phyloP scores from a whole-genome alignment of 2,797 vertebrate species.

The Siniperca scherzeri region DNA sequence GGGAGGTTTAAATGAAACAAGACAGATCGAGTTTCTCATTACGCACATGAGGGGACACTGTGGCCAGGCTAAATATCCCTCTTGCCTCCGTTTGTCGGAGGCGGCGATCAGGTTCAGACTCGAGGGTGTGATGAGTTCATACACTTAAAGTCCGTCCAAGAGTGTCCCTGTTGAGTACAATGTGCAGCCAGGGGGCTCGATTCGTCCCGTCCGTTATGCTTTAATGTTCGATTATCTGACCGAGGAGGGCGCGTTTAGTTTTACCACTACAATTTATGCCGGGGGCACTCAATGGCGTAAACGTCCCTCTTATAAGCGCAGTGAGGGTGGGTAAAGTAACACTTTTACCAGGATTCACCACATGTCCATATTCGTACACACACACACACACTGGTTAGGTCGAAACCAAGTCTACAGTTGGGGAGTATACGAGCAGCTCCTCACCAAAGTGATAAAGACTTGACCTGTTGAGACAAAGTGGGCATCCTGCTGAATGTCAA shows the following conservation, averaged over 20 bases:
- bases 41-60: not conserved
- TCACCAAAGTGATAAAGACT: not conserved
- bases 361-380: not conserved
- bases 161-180: not conserved
- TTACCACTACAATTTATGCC: not conserved
- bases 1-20: not conserved
- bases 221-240: not conserved
- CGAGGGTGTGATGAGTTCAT: not conserved
- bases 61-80: not conserved
- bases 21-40: not conserved
- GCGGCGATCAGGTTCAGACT: not conserved
- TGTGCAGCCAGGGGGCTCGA: no score
- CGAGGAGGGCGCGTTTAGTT: not conserved
- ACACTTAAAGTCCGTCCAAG: not conserved
- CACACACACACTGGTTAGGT: not conserved
- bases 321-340: not conserved
- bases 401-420: no score
- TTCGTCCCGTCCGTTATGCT: no score
- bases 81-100: not conserved
- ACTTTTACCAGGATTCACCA: not conserved
- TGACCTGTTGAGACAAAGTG: not conserved
- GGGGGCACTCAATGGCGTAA: not conserved
- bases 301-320: no score
- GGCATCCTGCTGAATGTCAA: not conserved
- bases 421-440: not conserved